Evolutionary conservation across 2,113 vertebrate species (phyloP).

Genomic region (Aramus guarauna): DNA sequence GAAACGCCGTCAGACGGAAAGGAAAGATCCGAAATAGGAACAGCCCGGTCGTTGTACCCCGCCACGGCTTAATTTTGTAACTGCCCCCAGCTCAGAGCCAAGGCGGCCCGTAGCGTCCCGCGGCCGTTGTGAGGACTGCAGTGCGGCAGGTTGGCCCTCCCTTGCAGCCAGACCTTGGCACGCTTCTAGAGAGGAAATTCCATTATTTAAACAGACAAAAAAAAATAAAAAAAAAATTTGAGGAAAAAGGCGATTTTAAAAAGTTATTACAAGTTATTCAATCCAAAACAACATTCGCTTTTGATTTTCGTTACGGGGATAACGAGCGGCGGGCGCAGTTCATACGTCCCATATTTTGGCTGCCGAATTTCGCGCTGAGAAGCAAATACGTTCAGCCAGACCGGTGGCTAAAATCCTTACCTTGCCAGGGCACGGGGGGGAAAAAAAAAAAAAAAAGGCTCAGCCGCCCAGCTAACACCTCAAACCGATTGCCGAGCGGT

Average conservation of each 20-base stretch:
- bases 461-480: neutral
- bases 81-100: too few species aligned
- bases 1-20: neutral
- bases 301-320: neutral
- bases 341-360: neutral
- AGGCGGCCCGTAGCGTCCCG: neutral
- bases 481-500: too few species aligned
- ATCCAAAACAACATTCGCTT: neutral
- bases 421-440: too few species aligned
- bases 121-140: neutral
- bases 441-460: too few species aligned
- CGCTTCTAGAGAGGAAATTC: neutral
- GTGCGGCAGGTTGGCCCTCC: neutral
- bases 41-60: too few species aligned
- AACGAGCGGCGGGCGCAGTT: neutral
- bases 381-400: neutral
- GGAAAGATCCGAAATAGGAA: neutral
- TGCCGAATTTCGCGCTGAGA: neutral
- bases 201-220: neutral
- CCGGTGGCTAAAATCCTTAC: neutral
- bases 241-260: neutral
- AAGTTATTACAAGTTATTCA: neutral
- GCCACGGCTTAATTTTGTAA: neutral
- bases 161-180: neutral
- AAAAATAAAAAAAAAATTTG: neutral